A percentile compares a stretch with the other conserved stretches of the same genome.
Conservation (phyloP, 2,888 invertebrate genomes). For the Drosophila acutilabella region DNA sequence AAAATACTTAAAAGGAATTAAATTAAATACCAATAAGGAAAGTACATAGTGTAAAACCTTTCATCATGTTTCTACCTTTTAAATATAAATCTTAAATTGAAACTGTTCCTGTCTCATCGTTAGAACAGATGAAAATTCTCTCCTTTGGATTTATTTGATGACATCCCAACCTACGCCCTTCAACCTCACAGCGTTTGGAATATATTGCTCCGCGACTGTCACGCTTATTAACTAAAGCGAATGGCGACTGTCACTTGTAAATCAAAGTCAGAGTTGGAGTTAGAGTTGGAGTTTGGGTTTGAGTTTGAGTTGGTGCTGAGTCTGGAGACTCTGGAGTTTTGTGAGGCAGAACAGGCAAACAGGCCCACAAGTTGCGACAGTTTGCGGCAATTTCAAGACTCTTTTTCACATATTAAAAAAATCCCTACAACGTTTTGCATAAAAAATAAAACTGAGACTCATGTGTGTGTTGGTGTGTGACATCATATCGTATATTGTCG, state of each 20-base stretch:
- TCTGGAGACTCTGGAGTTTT: constrained; percentile 8
- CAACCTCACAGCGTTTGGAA: background rate
- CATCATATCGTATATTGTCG: constrained; percentile 81
- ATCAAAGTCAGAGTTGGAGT: constrained; percentile 41
- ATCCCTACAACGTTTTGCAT: constrained; percentile 78
- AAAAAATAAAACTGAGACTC: constrained; percentile 72
- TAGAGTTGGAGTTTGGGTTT: constrained; percentile 2
- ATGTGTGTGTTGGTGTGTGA: constrained; percentile 65
- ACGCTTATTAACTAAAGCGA: constrained; percentile 74
- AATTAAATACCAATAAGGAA: too few species aligned
- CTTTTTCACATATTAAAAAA: constrained; percentile 65
- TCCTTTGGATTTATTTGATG: constrained; percentile 3
- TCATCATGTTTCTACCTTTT: background rate
- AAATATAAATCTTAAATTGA: too few species aligned
- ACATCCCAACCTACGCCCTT: constrained; percentile 5
- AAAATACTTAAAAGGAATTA: too few species aligned
- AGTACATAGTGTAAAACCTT: too few species aligned
- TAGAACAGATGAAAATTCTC: background rate
- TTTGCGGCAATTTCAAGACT: constrained; percentile 54
- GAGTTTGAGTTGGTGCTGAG: background rate
- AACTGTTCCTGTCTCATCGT: background rate
- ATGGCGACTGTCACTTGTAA: constrained; percentile 63
- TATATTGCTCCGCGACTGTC: constrained; percentile 52
- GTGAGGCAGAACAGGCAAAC: constrained; percentile 9
- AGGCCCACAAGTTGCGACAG: constrained; percentile 50